Evolutionary conservation across 2,113 vertebrate genomes (phyloP), one percentile per base, ranked within the genome.

Genomic region (Oostethus manadensis): DNA sequence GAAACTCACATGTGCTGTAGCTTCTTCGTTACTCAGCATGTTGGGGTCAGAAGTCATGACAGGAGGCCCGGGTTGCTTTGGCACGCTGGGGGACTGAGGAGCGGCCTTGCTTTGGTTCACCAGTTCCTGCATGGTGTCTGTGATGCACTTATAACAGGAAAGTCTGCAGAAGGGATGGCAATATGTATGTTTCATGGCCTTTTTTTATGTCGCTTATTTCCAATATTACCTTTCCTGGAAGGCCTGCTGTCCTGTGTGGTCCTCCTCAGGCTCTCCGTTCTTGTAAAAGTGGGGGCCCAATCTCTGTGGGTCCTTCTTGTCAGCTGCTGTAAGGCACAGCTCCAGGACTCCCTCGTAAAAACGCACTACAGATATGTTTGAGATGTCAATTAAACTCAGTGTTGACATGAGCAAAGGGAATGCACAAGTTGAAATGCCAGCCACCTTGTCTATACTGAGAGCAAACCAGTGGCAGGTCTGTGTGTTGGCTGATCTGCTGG

Each of bases 1-100:
- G 66, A n/a, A n/a, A n/a, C 94, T 93, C 89, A 98, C 97, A 10
- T 99, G 96, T 18, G 93, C 92, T 0, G 94, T 92, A 5, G 96
- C 96, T 81, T 99, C 97, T 83, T 98, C 96, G 17, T 98, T 99
- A 70, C 96, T 98, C 56, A 99, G 88, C 96, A 98, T 98, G 72
- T 98, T 99, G 43, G 97, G 96, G 71, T 99, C 97, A 17, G 96
- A 97, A 38, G 95, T 96, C 80, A 98, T 83, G 40, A 98, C 89
- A 0, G 96, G 97, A 64, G 97, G 95, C 21, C 97, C 97, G 0
- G 97, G 95, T 58, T 98, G 98, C 77, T 98, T 98, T 1, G 97
- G 97, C 51, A 99, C 96, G 26, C 96, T 98, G 51, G 97, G 97
- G 60, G 97, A 99, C 81, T 99, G 97, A 56, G 96, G 96, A 22